A percentile compares a stretch with the other conserved stretches of the same genome.
Evolutionary conservation across 2,888 invertebrate genomes (phyloP).

Genomic region (Idaea straminata): DNA sequence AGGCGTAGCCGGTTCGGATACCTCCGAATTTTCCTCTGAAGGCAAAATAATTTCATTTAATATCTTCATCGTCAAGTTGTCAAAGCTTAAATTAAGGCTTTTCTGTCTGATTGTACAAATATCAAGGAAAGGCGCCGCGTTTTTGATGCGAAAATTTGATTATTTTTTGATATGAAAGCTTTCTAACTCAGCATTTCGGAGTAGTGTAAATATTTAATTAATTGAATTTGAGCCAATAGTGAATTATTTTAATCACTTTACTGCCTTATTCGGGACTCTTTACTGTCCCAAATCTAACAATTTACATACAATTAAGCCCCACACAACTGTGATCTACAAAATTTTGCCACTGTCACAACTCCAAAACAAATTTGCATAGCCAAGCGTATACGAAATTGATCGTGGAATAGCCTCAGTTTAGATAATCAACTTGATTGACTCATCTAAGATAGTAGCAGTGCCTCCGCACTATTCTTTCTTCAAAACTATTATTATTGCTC

Average conservation of each 20-base stretch:
- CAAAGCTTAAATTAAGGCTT: neutral
- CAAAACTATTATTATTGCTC: conserved; percentile 6
- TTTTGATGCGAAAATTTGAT: conserved; percentile 3
- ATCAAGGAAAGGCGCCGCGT: neutral
- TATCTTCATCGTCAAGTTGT: conserved; percentile 5
- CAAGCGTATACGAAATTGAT: too few relatives aligned
- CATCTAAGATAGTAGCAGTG: neutral
- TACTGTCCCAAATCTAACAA: neutral
- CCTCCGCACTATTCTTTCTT: neutral
- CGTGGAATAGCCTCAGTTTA: too few relatives aligned
- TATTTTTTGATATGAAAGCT: neutral
- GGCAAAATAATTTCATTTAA: conserved; percentile 24
- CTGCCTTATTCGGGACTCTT: neutral
- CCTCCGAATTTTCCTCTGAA: conserved; percentile 55
- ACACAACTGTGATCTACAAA: too few relatives aligned
- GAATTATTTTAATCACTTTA: neutral
- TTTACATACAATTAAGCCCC: too few relatives aligned
- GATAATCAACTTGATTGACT: too few relatives aligned
- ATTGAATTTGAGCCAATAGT: neutral
- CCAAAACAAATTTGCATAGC: too few relatives aligned
- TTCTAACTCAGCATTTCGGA: neutral
- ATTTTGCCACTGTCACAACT: too few relatives aligned
- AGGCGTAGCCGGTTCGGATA: conserved; percentile 33
- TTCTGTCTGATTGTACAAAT: neutral
- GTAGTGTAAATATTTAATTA: neutral